A percentile compares a stretch with the other conserved stretches of the same genome.
phyloP scores from a whole-genome alignment of 1,140 invertebrate genomes.

The Drosophila guanche region DNA sequence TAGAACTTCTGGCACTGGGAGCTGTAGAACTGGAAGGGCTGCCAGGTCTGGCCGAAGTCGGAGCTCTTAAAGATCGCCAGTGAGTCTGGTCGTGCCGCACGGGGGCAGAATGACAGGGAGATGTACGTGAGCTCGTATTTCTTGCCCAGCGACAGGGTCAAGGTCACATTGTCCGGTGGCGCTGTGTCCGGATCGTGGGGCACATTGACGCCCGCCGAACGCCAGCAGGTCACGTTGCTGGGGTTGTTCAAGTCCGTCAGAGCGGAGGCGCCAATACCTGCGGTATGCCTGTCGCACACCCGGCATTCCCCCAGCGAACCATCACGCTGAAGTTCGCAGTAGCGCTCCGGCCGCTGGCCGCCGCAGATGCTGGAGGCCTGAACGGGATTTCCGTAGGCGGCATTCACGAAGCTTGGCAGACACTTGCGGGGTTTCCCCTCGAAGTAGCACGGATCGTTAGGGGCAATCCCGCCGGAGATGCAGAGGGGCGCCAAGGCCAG shows the following conservation, averaged over 20 bases:
- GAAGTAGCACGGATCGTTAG: conserved; percentile 95
- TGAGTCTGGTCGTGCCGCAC: conserved; percentile 95
- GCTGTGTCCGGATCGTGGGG: conserved; percentile 87
- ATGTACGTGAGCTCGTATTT: conserved; percentile 99
- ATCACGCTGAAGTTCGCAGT: conserved; percentile 88
- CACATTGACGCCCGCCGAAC: conserved; percentile 93
- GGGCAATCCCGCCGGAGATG: conserved; percentile 39
- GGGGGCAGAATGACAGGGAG: conserved; percentile 97
- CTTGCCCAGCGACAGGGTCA: conserved; percentile 96
- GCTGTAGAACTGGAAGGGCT: conserved; percentile 98
- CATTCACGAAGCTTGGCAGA: conserved; percentile 99
- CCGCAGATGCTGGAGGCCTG: conserved; percentile 97
- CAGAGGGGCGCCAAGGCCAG: conserved; percentile 20
- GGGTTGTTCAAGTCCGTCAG: conserved; percentile 99
- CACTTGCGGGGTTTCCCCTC: conserved; percentile 93
- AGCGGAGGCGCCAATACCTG: conserved; percentile 86
- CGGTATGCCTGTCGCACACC: conserved; percentile 93
- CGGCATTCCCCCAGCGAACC: conserved; percentile 88
- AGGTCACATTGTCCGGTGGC: conserved; percentile 95
- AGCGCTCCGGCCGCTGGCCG: conserved; percentile 87
- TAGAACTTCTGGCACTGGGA: conserved; percentile 95
- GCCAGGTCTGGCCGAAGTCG: conserved; percentile 97
- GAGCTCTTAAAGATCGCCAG: conserved; percentile 98
- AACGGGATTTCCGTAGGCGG: conserved; percentile 95
- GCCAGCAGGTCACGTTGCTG: conserved; percentile 98